Base-by-base conservation (phyloP, 2,888 invertebrate genomes). In the Embidobia sp. region DNA sequence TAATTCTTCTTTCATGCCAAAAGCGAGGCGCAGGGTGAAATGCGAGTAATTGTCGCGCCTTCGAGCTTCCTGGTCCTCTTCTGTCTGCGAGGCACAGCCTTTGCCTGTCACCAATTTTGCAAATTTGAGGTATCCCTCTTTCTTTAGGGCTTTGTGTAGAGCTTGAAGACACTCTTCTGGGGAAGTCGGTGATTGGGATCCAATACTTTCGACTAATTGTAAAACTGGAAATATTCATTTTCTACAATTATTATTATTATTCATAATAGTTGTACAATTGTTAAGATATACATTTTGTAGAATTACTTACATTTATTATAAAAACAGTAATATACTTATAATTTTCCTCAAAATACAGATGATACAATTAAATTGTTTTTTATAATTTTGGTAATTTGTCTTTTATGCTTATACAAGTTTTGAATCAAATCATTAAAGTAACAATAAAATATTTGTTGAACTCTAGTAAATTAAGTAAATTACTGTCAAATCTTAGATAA, bases 1-100 rank as follows among this genome's bases (percentile, higher is more conserved):
- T 29, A 97, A 90, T 63, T 98, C 97, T 80, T 96, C 95, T 15
- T 94, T 94, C 84, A 95, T 92, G 86, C 97, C 98, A 89, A 97
- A 98, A 0, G 97, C 97, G 66, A 99, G 90, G 63, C 98, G 92
- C 1, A 99, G 91, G 82, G 98, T 96, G 88, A 95, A 98, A 89
- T 99, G 99, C 0, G 98, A 97, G 51, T 98, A 92, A 84, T 96
- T 95, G 90, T 99, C 99, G 76, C 93, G 92, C 26, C 93, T 92
- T 61, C 96, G 91, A 0, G 93, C 93, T 85, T 94, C 92, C 37
- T 93, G 86, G 84, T 95, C 94, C 0, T 90, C 85, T 75, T 94
- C 94, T 8, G 90, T 90, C 11, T 85, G 79, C 33, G 91, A 91
- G 4, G 91, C 90, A 82, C 90, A 91, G 31, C 90, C 92, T 55